phyloP scores from a whole-genome alignment of 1,140 invertebrate genomes.

The Drosophila ambigua region DNA sequence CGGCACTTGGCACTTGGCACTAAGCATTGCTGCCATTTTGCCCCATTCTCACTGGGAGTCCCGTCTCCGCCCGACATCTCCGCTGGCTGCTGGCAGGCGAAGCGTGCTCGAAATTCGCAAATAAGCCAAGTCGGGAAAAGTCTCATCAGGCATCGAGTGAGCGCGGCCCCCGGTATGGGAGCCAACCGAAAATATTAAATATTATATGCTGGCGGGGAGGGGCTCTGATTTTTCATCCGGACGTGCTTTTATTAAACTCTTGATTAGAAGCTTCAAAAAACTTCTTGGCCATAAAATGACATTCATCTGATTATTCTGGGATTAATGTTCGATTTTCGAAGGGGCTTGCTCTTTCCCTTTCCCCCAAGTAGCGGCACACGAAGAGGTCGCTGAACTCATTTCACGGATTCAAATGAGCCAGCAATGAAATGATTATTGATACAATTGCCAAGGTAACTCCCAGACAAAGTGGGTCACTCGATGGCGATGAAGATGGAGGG shows the following conservation, averaged over 20 bases:
- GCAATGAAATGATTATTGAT: slow-evolving; percentile 34
- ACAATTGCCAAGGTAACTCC: slow-evolving; percentile 40
- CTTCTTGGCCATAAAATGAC: slow-evolving; percentile 21
- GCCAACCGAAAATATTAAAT: slow-evolving; percentile 41
- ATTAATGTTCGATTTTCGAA: background rate
- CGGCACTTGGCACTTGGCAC: slow-evolving; percentile 73
- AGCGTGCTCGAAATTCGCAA: slow-evolving; percentile 73
- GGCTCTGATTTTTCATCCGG: no score
- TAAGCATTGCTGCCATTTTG: slow-evolving; percentile 58
- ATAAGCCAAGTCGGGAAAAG: slow-evolving; percentile 51
- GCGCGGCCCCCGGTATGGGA: slow-evolving; percentile 21
- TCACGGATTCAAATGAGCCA: slow-evolving; percentile 14
- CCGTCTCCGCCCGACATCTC: slow-evolving; percentile 24
- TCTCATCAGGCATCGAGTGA: slow-evolving; percentile 38
- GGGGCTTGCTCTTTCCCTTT: no score
- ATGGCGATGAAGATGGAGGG: slow-evolving; percentile 16
- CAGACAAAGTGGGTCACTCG: slow-evolving; percentile 63
- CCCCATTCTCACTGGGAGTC: slow-evolving; percentile 42
- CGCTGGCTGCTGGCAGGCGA: slow-evolving; percentile 23
- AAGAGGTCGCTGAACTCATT: slow-evolving; percentile 28
- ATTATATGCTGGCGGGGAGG: slow-evolving; percentile 27
- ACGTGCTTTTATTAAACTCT: no score
- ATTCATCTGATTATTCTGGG: background rate
- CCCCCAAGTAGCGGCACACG: background rate
- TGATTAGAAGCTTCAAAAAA: background rate